Percentiles rank a stretch among this genome's conserved stretches.
Conservation (phyloP, 2,113 vertebrate species). For the Lanius ludovicianus region DNA sequence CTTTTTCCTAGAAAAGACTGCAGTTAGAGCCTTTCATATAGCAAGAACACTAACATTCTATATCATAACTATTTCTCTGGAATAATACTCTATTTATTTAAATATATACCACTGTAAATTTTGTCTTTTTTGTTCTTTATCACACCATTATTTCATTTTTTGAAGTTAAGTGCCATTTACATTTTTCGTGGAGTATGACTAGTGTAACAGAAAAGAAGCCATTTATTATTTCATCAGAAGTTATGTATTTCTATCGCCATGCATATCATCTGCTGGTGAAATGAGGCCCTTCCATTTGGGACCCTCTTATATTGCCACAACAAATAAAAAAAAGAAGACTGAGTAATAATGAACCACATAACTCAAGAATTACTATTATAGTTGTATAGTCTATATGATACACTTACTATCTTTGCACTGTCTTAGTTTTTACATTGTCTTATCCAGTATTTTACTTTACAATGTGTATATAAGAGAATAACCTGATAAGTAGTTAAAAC, state of each 20-base stretch:
- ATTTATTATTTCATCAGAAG: not conserved
- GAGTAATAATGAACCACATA: not conserved
- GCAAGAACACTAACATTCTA: not conserved
- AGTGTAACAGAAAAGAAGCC: not conserved
- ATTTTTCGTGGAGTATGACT: not conserved
- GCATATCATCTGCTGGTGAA: not conserved
- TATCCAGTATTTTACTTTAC: not conserved
- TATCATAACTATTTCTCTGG: not conserved
- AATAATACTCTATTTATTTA: not conserved
- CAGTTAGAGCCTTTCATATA: not conserved
- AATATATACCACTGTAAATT: not conserved
- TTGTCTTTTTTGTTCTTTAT: not conserved
- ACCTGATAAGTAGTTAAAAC: not conserved
- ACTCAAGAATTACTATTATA: not conserved
- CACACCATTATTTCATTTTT: not conserved
- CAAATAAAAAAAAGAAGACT: not conserved
- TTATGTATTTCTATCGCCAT: not conserved
- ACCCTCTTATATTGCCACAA: not conserved
- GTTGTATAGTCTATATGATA: not conserved
- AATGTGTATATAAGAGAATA: not conserved
- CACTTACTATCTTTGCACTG: not conserved
- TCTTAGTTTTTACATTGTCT: not conserved
- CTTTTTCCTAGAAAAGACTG: not conserved
- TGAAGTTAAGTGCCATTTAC: not conserved
- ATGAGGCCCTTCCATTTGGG: not conserved